Percentiles rank a stretch among this genome's conserved stretches.
Conservation (phyloP, 2,797 vertebrate genomes). For the Emydoidea blandingii region DNA sequence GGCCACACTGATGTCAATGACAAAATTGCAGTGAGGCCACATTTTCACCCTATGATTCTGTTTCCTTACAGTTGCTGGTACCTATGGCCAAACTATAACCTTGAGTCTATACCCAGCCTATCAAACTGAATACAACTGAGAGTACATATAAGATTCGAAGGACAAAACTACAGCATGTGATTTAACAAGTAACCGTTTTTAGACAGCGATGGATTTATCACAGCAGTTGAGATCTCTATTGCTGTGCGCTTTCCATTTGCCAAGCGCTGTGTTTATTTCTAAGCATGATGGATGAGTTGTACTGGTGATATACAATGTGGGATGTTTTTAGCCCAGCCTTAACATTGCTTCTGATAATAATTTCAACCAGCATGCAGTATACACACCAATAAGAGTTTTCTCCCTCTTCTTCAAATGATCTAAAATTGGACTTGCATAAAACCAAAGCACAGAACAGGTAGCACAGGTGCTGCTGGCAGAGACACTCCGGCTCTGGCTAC, state of each 20-base stretch:
- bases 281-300: not conserved
- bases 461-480: conserved; percentile 48
- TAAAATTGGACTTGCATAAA: conserved; percentile 8
- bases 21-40: not conserved
- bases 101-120: not conserved
- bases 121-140: not conserved
- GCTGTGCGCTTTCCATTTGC: not conserved
- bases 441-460: conserved; percentile 1
- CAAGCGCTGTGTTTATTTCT: not conserved
- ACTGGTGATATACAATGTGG: not conserved
- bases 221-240: not conserved
- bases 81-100: not conserved
- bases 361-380: not conserved
- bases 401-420: not conserved
- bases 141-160: not conserved
- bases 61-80: not conserved
- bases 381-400: not conserved
- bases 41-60: not conserved
- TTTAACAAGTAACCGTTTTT: not conserved
- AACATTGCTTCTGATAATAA: not conserved
- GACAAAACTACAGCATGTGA: not conserved
- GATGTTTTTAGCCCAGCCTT: not conserved
- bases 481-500: not conserved
- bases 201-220: not conserved
- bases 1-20: not conserved